These are phyloP conservation scores for Oscheius sp. DNA, from an alignment of 2,888 invertebrate species.

Conservation along the genomic window DNA sequence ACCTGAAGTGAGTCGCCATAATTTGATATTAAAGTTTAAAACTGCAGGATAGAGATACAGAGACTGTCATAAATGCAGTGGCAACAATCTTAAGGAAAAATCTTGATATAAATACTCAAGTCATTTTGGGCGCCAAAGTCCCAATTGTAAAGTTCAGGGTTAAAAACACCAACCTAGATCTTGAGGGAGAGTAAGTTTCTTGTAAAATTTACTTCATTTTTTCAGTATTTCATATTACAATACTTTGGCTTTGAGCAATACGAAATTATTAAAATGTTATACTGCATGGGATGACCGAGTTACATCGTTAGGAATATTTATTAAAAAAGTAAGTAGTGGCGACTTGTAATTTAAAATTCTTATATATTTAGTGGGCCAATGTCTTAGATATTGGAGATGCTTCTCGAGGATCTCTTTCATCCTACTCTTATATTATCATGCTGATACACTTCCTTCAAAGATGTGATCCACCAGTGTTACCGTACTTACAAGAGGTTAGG, in stretches of 20 bases:
- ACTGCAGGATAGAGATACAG: background rate
- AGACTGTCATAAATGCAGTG: background rate
- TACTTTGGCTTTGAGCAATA: slow-evolving; percentile 75
- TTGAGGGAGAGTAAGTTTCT: slow-evolving; percentile 74
- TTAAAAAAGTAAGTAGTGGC: slow-evolving; percentile 61
- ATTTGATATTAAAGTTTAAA: background rate
- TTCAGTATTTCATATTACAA: slow-evolving; percentile 76
- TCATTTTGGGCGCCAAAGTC: slow-evolving; percentile 74
- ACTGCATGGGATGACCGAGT: slow-evolving; percentile 73
- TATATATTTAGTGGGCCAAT: slow-evolving; percentile 73
- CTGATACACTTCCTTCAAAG: slow-evolving; percentile 76
- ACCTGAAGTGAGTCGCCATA: slow-evolving; percentile 6
- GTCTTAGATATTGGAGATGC: slow-evolving; percentile 75
- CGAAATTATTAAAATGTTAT: slow-evolving; percentile 74
- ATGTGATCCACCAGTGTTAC: slow-evolving; percentile 74
- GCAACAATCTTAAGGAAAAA: background rate
- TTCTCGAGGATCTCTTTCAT: slow-evolving; percentile 76
- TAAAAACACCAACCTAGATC: background rate
- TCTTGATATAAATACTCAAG: slow-evolving; percentile 16
- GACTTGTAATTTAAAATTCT: background rate
- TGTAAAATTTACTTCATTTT: background rate
- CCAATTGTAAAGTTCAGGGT: slow-evolving; percentile 76
- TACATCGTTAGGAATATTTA: slow-evolving; percentile 51
- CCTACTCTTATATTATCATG: slow-evolving; percentile 77
- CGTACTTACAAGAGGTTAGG: slow-evolving; percentile 76